A percentile compares a stretch with the other conserved stretches of the same genome.
Evolutionary conservation across 2,113 vertebrate genomes (phyloP).

Genomic region (Mustelus asterias): DNA sequence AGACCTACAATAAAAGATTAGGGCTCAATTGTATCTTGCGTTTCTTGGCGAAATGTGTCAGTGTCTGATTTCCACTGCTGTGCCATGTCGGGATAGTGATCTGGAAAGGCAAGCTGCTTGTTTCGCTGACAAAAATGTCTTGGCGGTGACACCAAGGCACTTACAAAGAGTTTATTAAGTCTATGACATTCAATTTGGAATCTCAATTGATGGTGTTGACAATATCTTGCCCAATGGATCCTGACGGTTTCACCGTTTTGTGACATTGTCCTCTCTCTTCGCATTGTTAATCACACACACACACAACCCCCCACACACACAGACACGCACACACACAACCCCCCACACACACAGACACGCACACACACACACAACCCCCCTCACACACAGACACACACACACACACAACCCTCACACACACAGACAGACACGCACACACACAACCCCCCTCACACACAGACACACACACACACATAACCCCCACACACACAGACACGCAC

Average conservation of each 20-base stretch:
- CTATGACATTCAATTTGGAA: constrained; percentile 17
- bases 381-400: too few species aligned
- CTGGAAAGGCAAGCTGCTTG: background rate
- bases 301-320: too few species aligned
- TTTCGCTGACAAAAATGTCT: background rate
- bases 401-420: too few species aligned
- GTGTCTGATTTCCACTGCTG: background rate
- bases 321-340: too few species aligned
- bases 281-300: background rate
- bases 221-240: background rate
- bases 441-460: too few species aligned
- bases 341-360: background rate
- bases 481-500: too few species aligned
- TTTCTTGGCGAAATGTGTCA: background rate
- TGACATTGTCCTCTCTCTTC: background rate
- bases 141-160: background rate
- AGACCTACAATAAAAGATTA: constrained; percentile 13
- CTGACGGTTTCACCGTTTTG: background rate
- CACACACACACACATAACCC: too few species aligned
- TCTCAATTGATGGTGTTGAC: background rate
- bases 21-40: background rate
- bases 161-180: constrained; percentile 12
- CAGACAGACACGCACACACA: too few species aligned
- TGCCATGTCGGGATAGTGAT: background rate
- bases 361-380: too few species aligned